phyloP scores from a whole-genome alignment of 2,113 vertebrate genomes.

The Ancistrus triradiatus region DNA sequence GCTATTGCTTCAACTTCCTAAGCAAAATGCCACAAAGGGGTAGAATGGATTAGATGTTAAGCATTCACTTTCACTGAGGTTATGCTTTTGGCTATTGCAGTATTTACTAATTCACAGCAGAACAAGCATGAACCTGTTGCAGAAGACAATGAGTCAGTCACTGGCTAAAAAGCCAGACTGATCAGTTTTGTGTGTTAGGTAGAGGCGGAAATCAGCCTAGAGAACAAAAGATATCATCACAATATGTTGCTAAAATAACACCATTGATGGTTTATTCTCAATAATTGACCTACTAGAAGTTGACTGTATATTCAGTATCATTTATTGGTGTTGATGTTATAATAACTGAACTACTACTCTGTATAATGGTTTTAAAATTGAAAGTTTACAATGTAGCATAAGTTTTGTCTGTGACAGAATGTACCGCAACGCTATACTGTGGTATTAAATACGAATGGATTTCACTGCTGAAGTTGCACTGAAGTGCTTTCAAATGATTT shows the following conservation, averaged over 20 bases:
- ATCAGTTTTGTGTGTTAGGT: constrained; percentile 25
- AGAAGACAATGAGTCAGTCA: constrained; percentile 11
- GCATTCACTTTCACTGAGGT: constrained; percentile 27
- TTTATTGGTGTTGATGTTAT: no score
- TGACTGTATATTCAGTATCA: no score
- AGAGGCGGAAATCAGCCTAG: neutral
- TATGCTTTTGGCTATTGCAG: constrained; percentile 30
- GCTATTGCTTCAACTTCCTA: constrained; percentile 27
- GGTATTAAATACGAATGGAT: neutral
- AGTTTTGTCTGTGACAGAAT: neutral
- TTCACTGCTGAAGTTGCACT: neutral
- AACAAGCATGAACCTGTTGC: constrained; percentile 27
- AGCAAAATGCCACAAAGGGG: constrained; percentile 13
- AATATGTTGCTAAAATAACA: neutral
- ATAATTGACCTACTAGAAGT: no score
- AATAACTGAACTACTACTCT: no score
- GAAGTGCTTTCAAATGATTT: neutral
- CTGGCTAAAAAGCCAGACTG: constrained; percentile 18
- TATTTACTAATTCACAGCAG: constrained; percentile 35
- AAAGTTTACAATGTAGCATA: neutral
- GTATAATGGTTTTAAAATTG: neutral
- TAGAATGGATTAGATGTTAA: constrained; percentile 6
- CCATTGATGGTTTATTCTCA: no score
- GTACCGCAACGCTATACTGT: neutral
- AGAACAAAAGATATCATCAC: neutral